Evolutionary conservation across 2,888 invertebrate species (phyloP).

Genomic region (Colletes collaris): DNA sequence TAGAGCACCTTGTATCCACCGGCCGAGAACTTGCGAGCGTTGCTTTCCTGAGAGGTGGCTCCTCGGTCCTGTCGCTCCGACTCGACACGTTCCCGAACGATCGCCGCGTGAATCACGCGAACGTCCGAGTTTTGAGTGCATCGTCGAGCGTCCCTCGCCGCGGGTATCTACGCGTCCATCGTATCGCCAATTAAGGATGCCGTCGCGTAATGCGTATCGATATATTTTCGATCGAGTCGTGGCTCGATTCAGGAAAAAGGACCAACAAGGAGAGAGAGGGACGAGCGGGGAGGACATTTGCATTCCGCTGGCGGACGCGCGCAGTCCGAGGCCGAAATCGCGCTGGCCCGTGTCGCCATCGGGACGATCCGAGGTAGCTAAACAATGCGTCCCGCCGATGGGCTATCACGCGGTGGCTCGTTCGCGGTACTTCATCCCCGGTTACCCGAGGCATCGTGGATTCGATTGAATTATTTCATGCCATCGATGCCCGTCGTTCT

Average conservation of each 20-base stretch:
- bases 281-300: conserved; percentile 12
- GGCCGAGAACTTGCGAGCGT: conserved; percentile 31
- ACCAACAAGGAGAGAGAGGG: not conserved
- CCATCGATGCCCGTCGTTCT: conserved; percentile 57
- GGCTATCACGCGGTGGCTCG: conserved; percentile 53
- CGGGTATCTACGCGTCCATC: not conserved
- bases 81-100: conserved; percentile 6
- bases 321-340: conserved; percentile 21
- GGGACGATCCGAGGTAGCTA: conserved; percentile 4
- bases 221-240: conserved; percentile 9
- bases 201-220: conserved; percentile 15
- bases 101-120: conserved; percentile 1
- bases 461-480: conserved; percentile 73
- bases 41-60: conserved; percentile 5
- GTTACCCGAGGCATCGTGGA: conserved; percentile 7
- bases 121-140: not conserved
- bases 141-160: not conserved
- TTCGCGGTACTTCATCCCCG: conserved; percentile 50
- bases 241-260: not conserved
- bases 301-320: conserved; percentile 19
- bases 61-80: conserved; percentile 8
- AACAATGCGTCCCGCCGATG: conserved; percentile 56
- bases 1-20: conserved; percentile 35
- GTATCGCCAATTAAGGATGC: conserved; percentile 14
- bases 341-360: not conserved